phyloP scores from a whole-genome alignment of 2,113 vertebrate genomes.

The Sceloporus tristichus region DNA sequence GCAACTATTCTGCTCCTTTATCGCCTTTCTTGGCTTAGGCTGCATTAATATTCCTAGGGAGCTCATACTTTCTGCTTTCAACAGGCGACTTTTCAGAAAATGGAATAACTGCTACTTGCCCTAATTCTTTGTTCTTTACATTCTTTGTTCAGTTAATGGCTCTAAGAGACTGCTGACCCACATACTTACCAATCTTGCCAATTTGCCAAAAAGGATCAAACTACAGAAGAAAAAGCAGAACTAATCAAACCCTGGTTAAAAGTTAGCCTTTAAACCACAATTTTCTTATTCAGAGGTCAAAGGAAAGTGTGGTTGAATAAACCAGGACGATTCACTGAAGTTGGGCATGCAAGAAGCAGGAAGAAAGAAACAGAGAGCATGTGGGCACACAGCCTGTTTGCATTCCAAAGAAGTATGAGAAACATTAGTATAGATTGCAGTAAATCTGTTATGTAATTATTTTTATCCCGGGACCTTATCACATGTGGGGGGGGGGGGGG shows the following conservation, averaged over 20 bases:
- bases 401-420: background rate
- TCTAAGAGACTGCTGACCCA: slow-evolving; percentile 4
- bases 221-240: background rate
- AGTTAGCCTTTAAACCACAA: background rate
- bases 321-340: background rate
- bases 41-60: background rate
- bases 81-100: background rate
- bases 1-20: background rate
- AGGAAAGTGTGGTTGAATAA: background rate
- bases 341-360: background rate
- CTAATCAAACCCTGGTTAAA: background rate
- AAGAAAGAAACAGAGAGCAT: too few species aligned
- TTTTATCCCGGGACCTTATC: background rate
- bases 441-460: background rate
- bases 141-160: background rate
- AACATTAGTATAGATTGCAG: background rate
- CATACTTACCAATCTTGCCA: background rate
- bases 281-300: background rate
- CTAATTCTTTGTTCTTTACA: slow-evolving; percentile 10
- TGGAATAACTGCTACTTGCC: background rate
- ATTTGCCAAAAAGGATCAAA: background rate
- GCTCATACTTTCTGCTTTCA: background rate
- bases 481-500: too few species aligned
- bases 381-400: background rate
- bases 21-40: background rate